phyloP scores from a whole-genome alignment of 2,888 invertebrate species.

The Drosophila colorata region DNA sequence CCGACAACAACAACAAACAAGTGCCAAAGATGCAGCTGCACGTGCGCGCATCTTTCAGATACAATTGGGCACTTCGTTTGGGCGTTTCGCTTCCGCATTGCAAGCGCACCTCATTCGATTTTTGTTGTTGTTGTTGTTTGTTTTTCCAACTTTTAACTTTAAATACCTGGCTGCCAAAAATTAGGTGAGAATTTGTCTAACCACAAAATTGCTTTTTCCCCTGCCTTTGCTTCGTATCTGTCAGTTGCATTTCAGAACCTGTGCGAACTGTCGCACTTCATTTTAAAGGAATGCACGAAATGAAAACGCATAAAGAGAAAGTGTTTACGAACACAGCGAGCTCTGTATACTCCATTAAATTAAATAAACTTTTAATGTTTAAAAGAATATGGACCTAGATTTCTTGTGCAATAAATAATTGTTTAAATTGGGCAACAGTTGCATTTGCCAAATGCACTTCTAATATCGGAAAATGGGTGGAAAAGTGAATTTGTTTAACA shows the following conservation, averaged over 20 bases:
- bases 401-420: too few relatives aligned
- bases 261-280: constrained; percentile 76
- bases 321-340: constrained; percentile 1
- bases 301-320: constrained; percentile 10
- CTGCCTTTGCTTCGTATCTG: constrained; percentile 59
- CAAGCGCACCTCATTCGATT: constrained; percentile 56
- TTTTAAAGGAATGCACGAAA: constrained; percentile 24
- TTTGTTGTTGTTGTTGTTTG: constrained; percentile 18
- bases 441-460: too few relatives aligned
- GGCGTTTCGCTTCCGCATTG: constrained; percentile 64
- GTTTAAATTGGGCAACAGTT: too few relatives aligned
- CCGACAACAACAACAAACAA: constrained; percentile 42
- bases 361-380: too few relatives aligned
- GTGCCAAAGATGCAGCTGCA: constrained; percentile 57
- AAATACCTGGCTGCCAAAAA: constrained; percentile 71
- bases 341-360: constrained; percentile 2
- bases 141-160: constrained; percentile 50
- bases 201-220: constrained; percentile 29
- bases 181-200: constrained; percentile 67
- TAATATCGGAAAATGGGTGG: too few relatives aligned
- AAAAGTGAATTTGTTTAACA: too few relatives aligned
- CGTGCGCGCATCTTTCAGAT: constrained; percentile 58
- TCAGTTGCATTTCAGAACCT: constrained; percentile 58
- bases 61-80: constrained; percentile 49
- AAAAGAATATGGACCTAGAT: too few relatives aligned